These are phyloP conservation scores for Dasysyrphus tricinctus DNA, from an alignment of 2,888 invertebrate species.

Conservation along the genomic window DNA sequence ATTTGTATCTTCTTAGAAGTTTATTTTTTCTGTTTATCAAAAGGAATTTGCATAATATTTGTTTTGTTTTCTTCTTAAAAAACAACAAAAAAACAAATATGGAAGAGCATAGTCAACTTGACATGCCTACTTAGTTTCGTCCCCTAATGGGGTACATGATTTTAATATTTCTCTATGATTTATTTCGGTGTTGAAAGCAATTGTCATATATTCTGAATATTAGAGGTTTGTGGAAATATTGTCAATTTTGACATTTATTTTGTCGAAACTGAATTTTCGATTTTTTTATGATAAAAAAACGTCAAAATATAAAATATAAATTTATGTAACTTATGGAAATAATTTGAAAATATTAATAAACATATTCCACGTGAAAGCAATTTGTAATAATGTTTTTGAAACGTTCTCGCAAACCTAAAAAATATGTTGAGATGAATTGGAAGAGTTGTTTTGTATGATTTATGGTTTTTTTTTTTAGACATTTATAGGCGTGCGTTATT, in stretches of 20 bases:
- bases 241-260: constrained; percentile 22
- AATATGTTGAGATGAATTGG: not conserved
- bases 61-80: not conserved
- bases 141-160: constrained; percentile 16
- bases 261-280: not conserved
- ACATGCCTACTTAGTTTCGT: constrained; percentile 27
- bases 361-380: not conserved
- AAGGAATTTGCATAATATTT: constrained; percentile 11
- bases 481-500: too few relatives aligned
- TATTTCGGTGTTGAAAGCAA: not conserved
- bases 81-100: too few relatives aligned
- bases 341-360: not conserved
- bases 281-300: not conserved
- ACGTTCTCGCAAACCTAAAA: not conserved
- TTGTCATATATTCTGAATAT: not conserved
- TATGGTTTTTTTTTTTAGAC: too few relatives aligned
- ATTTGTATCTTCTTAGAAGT: not conserved
- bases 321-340: not conserved
- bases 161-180: constrained; percentile 16
- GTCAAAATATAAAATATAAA: not conserved
- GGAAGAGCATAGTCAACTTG: constrained; percentile 34
- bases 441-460: not conserved
- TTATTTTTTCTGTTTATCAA: constrained; percentile 4
- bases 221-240: constrained; percentile 23
- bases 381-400: constrained; percentile 3